Conservation (phyloP, 2,888 invertebrate species). For the Hypselothyrea guttata region DNA sequence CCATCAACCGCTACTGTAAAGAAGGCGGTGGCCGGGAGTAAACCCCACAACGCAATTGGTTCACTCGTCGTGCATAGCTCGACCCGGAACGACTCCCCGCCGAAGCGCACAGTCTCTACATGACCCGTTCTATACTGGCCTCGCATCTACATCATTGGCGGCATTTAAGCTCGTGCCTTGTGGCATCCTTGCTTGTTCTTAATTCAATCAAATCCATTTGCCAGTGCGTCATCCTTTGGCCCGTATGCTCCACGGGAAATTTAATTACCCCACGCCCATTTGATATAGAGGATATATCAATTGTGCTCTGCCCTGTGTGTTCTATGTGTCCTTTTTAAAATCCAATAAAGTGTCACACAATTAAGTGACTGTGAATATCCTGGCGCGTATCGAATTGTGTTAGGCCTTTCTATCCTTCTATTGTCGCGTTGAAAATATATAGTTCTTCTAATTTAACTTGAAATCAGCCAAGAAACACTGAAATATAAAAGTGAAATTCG, state of each 20-base stretch:
- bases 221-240: slow-evolving; percentile 53
- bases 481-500: too few species aligned
- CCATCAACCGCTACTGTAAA: slow-evolving; percentile 12
- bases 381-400: slow-evolving; percentile 39
- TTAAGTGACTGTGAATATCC: slow-evolving; percentile 75
- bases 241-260: slow-evolving; percentile 68
- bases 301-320: slow-evolving; percentile 21
- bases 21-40: slow-evolving; percentile 27
- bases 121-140: slow-evolving; percentile 9
- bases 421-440: too few species aligned
- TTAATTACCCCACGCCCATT: slow-evolving; percentile 62
- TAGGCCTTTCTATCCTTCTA: too few species aligned
- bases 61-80: slow-evolving; percentile 22
- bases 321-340: slow-evolving; percentile 68
- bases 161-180: slow-evolving; percentile 43
- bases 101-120: slow-evolving; percentile 37
- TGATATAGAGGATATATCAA: not conserved
- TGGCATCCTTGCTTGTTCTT: slow-evolving; percentile 47
- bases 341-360: slow-evolving; percentile 78
- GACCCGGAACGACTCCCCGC: slow-evolving; percentile 58
- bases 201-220: slow-evolving; percentile 75
- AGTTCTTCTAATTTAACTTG: too few species aligned
- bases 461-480: too few species aligned
- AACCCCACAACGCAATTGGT: slow-evolving; percentile 56
- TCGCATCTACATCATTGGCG: slow-evolving; percentile 58